These are phyloP conservation scores for Hyles euphorbiae DNA, from an alignment of 1,140 invertebrate species.

Conservation along the genomic window DNA sequence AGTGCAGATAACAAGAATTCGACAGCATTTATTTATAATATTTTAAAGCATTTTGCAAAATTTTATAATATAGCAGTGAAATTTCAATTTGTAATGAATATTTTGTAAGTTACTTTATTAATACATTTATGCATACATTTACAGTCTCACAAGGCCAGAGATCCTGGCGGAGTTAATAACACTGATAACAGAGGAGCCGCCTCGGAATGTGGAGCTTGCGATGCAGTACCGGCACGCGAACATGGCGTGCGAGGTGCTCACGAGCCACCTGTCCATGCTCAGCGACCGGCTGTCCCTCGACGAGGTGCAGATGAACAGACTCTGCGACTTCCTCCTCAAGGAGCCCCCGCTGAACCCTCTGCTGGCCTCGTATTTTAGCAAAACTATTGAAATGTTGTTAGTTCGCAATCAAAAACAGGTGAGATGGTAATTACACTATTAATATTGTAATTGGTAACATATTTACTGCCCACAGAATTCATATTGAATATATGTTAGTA, in stretches of 20 bases:
- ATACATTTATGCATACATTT: constrained; percentile 34
- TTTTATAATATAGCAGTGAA: too few relatives aligned
- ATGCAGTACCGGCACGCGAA: constrained; percentile 93
- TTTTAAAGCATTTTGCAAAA: too few relatives aligned
- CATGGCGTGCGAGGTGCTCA: constrained; percentile 95
- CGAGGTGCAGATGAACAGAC: constrained; percentile 84
- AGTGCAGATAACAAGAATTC: too few relatives aligned
- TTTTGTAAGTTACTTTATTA: background rate
- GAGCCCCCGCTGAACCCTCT: constrained; percentile 94
- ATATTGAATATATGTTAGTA: too few relatives aligned
- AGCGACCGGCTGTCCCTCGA: constrained; percentile 90
- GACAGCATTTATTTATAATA: too few relatives aligned
- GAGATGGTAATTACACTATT: too few relatives aligned
- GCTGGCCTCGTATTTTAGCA: constrained; percentile 96
- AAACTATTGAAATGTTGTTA: constrained; percentile 92
- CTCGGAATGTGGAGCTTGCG: constrained; percentile 84
- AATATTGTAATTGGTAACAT: background rate
- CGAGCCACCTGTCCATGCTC: constrained; percentile 86
- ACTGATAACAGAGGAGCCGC: constrained; percentile 90
- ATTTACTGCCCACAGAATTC: too few relatives aligned
- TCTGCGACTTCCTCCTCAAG: constrained; percentile 92
- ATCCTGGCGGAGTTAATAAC: constrained; percentile 91
- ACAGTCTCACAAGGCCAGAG: constrained; percentile 88
- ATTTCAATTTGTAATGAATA: too few relatives aligned
- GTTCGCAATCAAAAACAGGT: constrained; percentile 81